Evolutionary conservation across 2,888 invertebrate species (phyloP).

Genomic region (Candidula unifasciata): DNA sequence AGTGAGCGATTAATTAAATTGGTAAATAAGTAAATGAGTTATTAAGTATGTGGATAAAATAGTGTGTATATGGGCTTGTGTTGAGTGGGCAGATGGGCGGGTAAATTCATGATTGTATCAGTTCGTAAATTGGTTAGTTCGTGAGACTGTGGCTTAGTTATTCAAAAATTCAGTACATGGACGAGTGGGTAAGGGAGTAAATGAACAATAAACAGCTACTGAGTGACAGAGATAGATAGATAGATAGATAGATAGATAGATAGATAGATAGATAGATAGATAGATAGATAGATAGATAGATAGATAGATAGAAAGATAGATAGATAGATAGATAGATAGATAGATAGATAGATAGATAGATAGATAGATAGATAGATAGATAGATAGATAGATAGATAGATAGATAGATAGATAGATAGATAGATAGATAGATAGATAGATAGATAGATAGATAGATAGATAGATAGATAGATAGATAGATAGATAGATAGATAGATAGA

Average conservation of each 20-base stretch:
- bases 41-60: not conserved
- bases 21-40: not conserved
- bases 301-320: rapidly evolving
- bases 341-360: rapidly evolving
- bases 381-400: not conserved
- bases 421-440: not conserved
- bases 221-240: no score
- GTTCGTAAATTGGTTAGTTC: no score
- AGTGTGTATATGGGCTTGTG: no score
- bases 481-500: rapidly evolving
- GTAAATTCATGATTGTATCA: not conserved
- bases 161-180: not conserved
- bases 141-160: no score
- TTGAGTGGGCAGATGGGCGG: not conserved
- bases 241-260: rapidly evolving
- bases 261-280: rapidly evolving
- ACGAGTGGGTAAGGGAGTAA: not conserved
- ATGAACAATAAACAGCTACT: no score
- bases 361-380: rapidly evolving
- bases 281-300: rapidly evolving
- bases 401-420: not conserved
- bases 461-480: rapidly evolving
- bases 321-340: rapidly evolving
- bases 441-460: rapidly evolving
- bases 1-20: not conserved